Evolutionary conservation across 2,888 invertebrate genomes (phyloP).

Genomic region (Polyommatus iphigenia): DNA sequence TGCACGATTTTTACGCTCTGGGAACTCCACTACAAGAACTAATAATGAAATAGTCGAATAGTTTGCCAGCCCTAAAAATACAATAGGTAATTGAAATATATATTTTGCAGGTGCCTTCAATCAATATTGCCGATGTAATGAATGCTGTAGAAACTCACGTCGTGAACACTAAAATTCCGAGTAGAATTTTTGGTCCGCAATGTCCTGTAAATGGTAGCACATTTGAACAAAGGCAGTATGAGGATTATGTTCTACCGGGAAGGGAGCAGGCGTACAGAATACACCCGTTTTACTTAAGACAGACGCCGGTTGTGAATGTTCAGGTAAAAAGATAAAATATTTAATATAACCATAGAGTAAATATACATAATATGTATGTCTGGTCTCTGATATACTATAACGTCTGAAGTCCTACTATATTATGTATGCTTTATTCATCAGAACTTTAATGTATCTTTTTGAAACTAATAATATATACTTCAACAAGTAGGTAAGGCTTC

Average conservation of each 20-base stretch:
- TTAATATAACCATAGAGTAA: too few relatives aligned
- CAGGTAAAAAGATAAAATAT: slow-evolving; percentile 48
- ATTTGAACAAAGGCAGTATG: slow-evolving; percentile 67
- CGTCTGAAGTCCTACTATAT: too few relatives aligned
- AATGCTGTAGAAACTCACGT: slow-evolving; percentile 57
- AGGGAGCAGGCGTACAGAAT: slow-evolving; percentile 75
- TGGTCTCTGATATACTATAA: too few relatives aligned
- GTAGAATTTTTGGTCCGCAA: slow-evolving; percentile 61
- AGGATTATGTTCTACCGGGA: slow-evolving; percentile 81
- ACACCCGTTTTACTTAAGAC: slow-evolving; percentile 68
- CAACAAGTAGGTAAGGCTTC: too few relatives aligned
- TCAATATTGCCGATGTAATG: slow-evolving; percentile 56
- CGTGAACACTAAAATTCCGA: slow-evolving; percentile 62
- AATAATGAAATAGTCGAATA: neutral
- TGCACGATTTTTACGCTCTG: too few relatives aligned
- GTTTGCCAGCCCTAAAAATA: neutral
- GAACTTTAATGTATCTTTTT: too few relatives aligned
- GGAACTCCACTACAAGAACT: neutral
- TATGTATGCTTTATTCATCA: too few relatives aligned
- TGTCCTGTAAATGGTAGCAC: slow-evolving; percentile 64
- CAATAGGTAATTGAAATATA: neutral
- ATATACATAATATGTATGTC: too few relatives aligned
- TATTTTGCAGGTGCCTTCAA: slow-evolving; percentile 56
- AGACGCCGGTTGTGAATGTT: slow-evolving; percentile 56
- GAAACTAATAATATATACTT: neutral